Evolutionary conservation across 92 coral and sea anemone species (phyloP), one percentile per base, ranked within the genome.

Genomic region (Bergia sp.): DNA sequence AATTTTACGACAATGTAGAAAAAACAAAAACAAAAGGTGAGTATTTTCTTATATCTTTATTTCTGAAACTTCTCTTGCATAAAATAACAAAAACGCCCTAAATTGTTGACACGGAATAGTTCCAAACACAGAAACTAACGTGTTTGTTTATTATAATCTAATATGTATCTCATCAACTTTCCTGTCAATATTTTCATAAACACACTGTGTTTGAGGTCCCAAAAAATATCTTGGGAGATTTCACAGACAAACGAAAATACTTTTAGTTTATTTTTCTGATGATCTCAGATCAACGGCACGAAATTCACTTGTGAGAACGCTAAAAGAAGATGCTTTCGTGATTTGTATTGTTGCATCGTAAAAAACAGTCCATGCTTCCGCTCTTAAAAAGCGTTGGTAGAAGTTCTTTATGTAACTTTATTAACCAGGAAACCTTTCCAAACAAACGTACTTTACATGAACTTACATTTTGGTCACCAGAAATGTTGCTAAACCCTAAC

Each of bases 251-350:
- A 29, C 41, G 47, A 84, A 44, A 7, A 67, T 37, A 71, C 29
- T 47, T 71, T 29, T 29, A 29, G 29, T 29, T 29, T 36, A 23
- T 36, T 69, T 49, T 44, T 69, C 13, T 71, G 67, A 84, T 84
- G 87, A 84, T 73, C 87, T 84, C 87, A 84, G 79, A n/a, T 45
- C 43, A 12, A 72, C 79, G 79, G 87, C 71, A 84, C 87, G 79
- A 39, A 38, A 15, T 23, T 69, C 66, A 37, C 5, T 71, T 47
- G 12, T 8, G 65, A 45, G 87, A 71, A 45, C 9, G 55, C 67
- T 20, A 83, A 83, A 71, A 84, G 3, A 37, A 47, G 67, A 67
- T 4, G 4, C 50, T 44, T 11, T 72, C 77, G 23, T 69, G 43
- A 47, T 47, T 6, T 29, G 67, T 15, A 45, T 84, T 36, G 37